phyloP scores from a whole-genome alignment of 2,797 vertebrate genomes.

The Remorina albescens region DNA sequence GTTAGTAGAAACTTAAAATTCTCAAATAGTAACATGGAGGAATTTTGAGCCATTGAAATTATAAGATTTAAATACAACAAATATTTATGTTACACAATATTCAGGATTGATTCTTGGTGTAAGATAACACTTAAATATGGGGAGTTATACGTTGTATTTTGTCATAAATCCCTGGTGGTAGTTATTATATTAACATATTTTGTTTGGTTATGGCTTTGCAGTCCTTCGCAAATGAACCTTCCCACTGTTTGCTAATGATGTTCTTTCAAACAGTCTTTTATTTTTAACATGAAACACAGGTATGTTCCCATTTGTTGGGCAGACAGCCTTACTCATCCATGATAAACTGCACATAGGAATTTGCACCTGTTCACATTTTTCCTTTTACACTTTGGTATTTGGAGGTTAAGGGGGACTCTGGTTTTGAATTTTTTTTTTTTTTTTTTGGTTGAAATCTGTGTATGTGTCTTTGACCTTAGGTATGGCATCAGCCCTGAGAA shows the following conservation, averaged over 20 bases:
- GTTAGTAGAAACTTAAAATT: conserved; percentile 18
- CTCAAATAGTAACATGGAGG: conserved; percentile 2
- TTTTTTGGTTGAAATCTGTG: conserved; percentile 8
- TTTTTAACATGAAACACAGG: conserved; percentile 8
- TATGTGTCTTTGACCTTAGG: conserved; percentile 73
- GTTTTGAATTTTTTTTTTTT: background rate
- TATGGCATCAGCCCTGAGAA: conserved; percentile 98
- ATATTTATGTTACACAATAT: background rate
- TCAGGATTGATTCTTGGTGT: background rate
- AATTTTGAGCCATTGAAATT: background rate
- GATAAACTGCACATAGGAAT: background rate
- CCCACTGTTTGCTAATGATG: background rate
- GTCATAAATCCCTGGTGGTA: background rate
- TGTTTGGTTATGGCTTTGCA: background rate
- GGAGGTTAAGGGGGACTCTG: background rate
- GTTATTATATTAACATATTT: background rate
- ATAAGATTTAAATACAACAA: background rate
- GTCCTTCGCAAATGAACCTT: background rate
- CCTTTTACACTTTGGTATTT: conserved; percentile 3
- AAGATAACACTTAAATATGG: too few species aligned
- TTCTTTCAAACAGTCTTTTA: background rate
- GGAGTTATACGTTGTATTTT: background rate
- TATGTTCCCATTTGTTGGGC: background rate
- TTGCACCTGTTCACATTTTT: background rate
- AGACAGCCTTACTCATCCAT: background rate